Evolutionary conservation across 2,113 vertebrate species (phyloP).

Genomic region (Noturus placidus): DNA sequence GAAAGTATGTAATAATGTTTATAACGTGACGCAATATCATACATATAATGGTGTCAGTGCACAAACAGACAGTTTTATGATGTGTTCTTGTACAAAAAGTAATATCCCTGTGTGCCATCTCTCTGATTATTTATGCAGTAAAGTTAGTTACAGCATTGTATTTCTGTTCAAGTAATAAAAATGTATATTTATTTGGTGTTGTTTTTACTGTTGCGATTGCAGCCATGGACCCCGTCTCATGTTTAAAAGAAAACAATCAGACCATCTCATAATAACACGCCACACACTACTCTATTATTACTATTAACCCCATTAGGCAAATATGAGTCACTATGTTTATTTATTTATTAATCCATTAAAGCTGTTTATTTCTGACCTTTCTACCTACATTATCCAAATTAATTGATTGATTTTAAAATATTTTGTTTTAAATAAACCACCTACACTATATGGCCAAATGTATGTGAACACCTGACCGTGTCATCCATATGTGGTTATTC

Average conservation of each 20-base stretch:
- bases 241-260: not conserved
- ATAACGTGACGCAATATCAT: constrained; percentile 2
- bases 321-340: not conserved
- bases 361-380: not conserved
- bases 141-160: constrained; percentile 37
- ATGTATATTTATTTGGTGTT: not conserved
- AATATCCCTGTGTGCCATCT: not conserved
- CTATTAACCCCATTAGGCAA: not conserved
- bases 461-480: not conserved
- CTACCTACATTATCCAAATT: not conserved
- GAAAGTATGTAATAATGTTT: not conserved
- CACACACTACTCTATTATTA: not conserved
- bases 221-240: not conserved
- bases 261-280: not conserved
- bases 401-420: not conserved
- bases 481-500: not conserved
- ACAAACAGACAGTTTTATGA: constrained; percentile 44
- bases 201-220: not conserved
- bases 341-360: not conserved
- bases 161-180: constrained; percentile 29
- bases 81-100: not conserved
- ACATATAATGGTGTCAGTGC: constrained; percentile 33
- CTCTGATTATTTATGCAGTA: not conserved
- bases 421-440: not conserved
- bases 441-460: not conserved